Evolutionary conservation across 1,140 invertebrate species (phyloP).

Genomic region (Zaprionus davidi): DNA sequence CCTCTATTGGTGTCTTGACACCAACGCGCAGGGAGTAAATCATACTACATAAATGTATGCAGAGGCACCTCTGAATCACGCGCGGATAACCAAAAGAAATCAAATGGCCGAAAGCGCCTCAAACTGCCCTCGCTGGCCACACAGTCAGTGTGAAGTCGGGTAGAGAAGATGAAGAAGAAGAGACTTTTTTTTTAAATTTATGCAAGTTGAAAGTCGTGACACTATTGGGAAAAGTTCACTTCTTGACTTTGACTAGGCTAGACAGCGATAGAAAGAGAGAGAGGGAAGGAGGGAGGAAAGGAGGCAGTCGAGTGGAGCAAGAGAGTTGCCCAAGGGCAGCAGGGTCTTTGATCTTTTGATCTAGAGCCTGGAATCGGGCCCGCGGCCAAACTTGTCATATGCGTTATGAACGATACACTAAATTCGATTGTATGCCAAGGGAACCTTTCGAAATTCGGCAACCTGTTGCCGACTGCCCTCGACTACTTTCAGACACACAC

Average conservation of each 20-base stretch:
- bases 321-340: not conserved
- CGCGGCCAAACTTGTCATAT: slow-evolving; percentile 36
- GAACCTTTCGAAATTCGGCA: slow-evolving; percentile 54
- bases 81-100: slow-evolving; percentile 50
- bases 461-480: slow-evolving; percentile 43
- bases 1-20: slow-evolving; percentile 26
- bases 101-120: slow-evolving; percentile 53
- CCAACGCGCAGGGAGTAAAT: slow-evolving; percentile 55
- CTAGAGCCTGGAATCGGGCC: slow-evolving; percentile 21
- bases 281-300: not conserved
- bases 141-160: slow-evolving; percentile 22
- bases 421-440: slow-evolving; percentile 16
- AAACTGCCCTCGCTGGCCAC: slow-evolving; percentile 32
- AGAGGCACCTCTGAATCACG: slow-evolving; percentile 63
- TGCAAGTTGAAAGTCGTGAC: slow-evolving; percentile 79
- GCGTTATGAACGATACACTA: slow-evolving; percentile 22
- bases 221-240: slow-evolving; percentile 76
- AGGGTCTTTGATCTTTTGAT: slow-evolving; percentile 40
- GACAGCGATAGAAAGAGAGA: not conserved
- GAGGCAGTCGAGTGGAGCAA: not conserved
- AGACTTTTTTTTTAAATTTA: slow-evolving; percentile 54
- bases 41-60: slow-evolving; percentile 41
- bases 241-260: slow-evolving; percentile 54
- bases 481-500: slow-evolving; percentile 2
- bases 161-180: not conserved